phyloP scores from a whole-genome alignment of 2,113 vertebrate genomes.

The Passer domesticus region DNA sequence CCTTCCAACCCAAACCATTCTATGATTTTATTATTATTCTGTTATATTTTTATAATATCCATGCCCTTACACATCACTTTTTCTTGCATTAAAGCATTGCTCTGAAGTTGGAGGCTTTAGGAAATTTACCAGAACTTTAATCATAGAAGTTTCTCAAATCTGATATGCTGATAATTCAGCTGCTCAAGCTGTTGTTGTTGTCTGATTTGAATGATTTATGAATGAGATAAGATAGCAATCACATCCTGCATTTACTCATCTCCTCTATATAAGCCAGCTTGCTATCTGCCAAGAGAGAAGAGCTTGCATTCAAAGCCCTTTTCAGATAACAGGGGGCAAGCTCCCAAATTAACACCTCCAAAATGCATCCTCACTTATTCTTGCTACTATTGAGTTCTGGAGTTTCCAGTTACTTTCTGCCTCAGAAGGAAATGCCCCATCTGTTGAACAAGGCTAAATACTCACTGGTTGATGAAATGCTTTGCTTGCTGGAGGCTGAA shows the following conservation, averaged over 20 bases:
- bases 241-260: neutral
- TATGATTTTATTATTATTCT: neutral
- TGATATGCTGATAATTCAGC: neutral
- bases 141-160: neutral
- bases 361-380: neutral
- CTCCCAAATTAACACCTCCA: neutral
- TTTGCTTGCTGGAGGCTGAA: neutral
- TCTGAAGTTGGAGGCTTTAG: neutral
- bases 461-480: neutral
- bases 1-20: neutral
- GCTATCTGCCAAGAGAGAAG: neutral
- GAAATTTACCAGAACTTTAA: neutral
- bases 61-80: neutral
- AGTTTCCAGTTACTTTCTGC: neutral
- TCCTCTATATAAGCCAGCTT: neutral
- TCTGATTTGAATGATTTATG: neutral
- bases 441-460: neutral
- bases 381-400: neutral
- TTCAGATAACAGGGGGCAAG: neutral
- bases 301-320: neutral
- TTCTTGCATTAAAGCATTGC: neutral
- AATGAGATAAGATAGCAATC: constrained; percentile 39
- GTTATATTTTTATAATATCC: fast-evolving
- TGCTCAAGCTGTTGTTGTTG: neutral
- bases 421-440: neutral